phyloP scores from a whole-genome alignment of 64 coral and sea anemone species.

The Actinia equina region DNA sequence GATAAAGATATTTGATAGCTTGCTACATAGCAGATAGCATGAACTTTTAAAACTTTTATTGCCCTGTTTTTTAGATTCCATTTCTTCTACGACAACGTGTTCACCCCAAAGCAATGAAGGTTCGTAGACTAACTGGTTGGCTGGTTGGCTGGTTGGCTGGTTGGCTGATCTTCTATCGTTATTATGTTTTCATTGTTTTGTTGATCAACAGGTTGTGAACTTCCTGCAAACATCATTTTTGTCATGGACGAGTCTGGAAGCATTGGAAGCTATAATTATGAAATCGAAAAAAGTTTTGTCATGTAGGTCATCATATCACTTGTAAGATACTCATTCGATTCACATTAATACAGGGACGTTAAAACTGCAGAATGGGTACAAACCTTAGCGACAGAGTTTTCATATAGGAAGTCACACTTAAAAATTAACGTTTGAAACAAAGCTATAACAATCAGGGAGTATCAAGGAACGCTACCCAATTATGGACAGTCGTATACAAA shows the following conservation, averaged over 20 bases:
- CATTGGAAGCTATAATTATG: background rate
- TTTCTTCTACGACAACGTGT: background rate
- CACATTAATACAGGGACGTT: no score
- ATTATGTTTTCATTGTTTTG: background rate
- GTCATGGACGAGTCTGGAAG: slow-evolving; percentile 16
- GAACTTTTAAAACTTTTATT: background rate
- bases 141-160: background rate
- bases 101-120: background rate
- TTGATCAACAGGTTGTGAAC: background rate
- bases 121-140: background rate
- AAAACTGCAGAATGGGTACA: no score
- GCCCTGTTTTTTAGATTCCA: background rate
- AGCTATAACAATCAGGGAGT: no score
- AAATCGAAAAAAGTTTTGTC: background rate
- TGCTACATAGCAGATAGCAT: no score
- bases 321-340: no score
- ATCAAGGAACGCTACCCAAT: no score
- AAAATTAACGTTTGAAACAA: no score
- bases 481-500: no score
- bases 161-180: background rate
- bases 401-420: no score
- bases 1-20: no score
- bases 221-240: slow-evolving; percentile 14
- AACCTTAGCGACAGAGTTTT: no score
- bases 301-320: background rate